Percentiles rank a stretch among this genome's conserved stretches.
These are phyloP conservation scores for Musca domestica DNA, from an alignment of 1,140 invertebrate species.

Conservation along the genomic window DNA sequence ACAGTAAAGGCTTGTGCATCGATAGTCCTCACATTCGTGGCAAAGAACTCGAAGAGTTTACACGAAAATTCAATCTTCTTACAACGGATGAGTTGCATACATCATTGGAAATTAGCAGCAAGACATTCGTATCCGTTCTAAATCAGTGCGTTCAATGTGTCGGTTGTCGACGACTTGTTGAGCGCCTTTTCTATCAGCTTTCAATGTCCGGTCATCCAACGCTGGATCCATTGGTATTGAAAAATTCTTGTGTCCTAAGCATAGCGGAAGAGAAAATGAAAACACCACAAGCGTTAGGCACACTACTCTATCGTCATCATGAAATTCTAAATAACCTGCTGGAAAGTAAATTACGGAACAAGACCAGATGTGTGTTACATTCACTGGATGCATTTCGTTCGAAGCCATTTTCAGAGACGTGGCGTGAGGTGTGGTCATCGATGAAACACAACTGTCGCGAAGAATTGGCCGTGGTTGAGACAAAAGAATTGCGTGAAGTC, in stretches of 20 bases:
- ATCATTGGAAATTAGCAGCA: constrained; percentile 78
- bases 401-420: constrained; percentile 66
- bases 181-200: constrained; percentile 79
- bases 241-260: constrained; percentile 69
- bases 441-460: constrained; percentile 80
- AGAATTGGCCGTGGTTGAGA: constrained; percentile 82
- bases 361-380: constrained; percentile 80
- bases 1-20: constrained; percentile 74
- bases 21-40: constrained; percentile 73
- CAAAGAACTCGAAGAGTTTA: constrained; percentile 80
- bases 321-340: constrained; percentile 72
- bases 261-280: constrained; percentile 74
- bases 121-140: constrained; percentile 77
- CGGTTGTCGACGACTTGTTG: constrained; percentile 85
- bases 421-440: constrained; percentile 83
- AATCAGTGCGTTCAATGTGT: constrained; percentile 89
- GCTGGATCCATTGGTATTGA: constrained; percentile 75
- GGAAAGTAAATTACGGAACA: constrained; percentile 83
- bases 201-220: constrained; percentile 78
- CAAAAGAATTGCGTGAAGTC: constrained; percentile 75
- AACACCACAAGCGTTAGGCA: constrained; percentile 75
- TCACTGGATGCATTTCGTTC: constrained; percentile 82
- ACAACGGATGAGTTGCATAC: constrained; percentile 73
- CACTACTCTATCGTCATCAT: constrained; percentile 81
- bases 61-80: constrained; percentile 75